These are phyloP conservation scores for Myotis lucifugus DNA, from an alignment of 2,113 vertebrate species.

Conservation along the genomic window DNA sequence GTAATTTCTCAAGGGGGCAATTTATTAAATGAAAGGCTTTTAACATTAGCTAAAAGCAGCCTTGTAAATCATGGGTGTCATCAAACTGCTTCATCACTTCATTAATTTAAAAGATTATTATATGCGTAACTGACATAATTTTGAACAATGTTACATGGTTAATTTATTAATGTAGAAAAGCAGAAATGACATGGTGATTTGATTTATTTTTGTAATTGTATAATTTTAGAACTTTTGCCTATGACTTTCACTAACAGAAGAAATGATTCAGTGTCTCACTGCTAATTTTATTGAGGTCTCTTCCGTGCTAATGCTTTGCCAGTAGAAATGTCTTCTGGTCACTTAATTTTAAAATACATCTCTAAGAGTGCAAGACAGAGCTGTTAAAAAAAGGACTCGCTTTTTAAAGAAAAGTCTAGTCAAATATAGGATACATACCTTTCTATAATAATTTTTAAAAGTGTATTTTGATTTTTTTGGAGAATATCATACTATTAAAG, in stretches of 20 bases:
- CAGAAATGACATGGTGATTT: constrained; percentile 87
- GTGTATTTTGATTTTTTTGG: constrained; percentile 32
- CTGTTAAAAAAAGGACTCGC: constrained; percentile 11
- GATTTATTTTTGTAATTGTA: constrained; percentile 91
- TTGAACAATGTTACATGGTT: constrained; percentile 94
- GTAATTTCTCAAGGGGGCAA: constrained; percentile 91
- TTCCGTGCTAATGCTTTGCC: constrained; percentile 69
- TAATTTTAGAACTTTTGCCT: constrained; percentile 89
- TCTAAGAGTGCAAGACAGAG: constrained; percentile 47
- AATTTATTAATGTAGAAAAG: constrained; percentile 93
- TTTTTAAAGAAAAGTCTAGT: neutral
- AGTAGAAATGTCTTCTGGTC: constrained; percentile 57
- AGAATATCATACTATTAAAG: neutral
- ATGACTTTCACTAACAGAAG: constrained; percentile 85
- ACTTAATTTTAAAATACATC: constrained; percentile 75
- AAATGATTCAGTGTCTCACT: constrained; percentile 75
- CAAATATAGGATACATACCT: neutral
- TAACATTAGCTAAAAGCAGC: constrained; percentile 94
- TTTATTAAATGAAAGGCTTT: constrained; percentile 92
- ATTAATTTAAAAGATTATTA: constrained; percentile 97
- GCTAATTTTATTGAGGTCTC: constrained; percentile 70
- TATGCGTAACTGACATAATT: constrained; percentile 93
- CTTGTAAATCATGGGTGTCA: constrained; percentile 92
- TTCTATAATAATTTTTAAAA: constrained; percentile 27
- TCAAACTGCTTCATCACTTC: constrained; percentile 93